Percentiles rank a stretch among this genome's conserved stretches.
Evolutionary conservation across 2,888 invertebrate species (phyloP).

Genomic region (Cartodere bifasciata): DNA sequence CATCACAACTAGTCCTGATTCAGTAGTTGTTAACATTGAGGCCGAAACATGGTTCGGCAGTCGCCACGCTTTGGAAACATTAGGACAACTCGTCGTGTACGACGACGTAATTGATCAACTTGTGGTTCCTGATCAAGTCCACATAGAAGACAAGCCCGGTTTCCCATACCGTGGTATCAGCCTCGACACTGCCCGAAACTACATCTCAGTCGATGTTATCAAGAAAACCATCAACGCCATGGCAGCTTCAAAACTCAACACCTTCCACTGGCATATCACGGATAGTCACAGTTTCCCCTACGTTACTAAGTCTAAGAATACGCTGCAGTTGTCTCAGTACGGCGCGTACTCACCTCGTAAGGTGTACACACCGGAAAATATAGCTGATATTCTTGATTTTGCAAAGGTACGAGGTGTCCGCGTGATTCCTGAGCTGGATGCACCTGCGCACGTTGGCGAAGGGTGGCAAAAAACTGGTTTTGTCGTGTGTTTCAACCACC

Average conservation of each 20-base stretch:
- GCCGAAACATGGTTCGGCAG: constrained; percentile 53
- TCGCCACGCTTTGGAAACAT: constrained; percentile 54
- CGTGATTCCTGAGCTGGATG: constrained; percentile 84
- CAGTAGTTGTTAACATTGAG: constrained; percentile 40
- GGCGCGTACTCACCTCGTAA: constrained; percentile 71
- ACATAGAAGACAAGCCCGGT: constrained; percentile 63
- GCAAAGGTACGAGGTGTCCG: constrained; percentile 67
- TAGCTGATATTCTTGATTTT: constrained; percentile 51
- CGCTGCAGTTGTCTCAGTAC: constrained; percentile 55
- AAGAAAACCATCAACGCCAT: constrained; percentile 74
- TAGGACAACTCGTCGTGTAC: constrained; percentile 52
- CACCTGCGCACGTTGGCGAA: constrained; percentile 81
- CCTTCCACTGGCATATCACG: constrained; percentile 90
- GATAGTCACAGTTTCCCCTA: constrained; percentile 93
- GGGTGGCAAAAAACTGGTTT: constrained; percentile 66
- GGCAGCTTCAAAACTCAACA: constrained; percentile 82
- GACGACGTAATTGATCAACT: constrained; percentile 50
- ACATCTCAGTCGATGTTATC: constrained; percentile 56
- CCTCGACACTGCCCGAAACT: constrained; percentile 86
- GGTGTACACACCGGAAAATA: constrained; percentile 44
- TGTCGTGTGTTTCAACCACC: constrained; percentile 57
- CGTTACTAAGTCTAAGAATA: constrained; percentile 56
- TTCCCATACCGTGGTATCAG: constrained; percentile 82
- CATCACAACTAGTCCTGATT: constrained; percentile 34
- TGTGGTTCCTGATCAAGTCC: constrained; percentile 48